These are phyloP conservation scores for Pachypeltis micranthus DNA, from an alignment of 1,140 invertebrate species.

Conservation along the genomic window DNA sequence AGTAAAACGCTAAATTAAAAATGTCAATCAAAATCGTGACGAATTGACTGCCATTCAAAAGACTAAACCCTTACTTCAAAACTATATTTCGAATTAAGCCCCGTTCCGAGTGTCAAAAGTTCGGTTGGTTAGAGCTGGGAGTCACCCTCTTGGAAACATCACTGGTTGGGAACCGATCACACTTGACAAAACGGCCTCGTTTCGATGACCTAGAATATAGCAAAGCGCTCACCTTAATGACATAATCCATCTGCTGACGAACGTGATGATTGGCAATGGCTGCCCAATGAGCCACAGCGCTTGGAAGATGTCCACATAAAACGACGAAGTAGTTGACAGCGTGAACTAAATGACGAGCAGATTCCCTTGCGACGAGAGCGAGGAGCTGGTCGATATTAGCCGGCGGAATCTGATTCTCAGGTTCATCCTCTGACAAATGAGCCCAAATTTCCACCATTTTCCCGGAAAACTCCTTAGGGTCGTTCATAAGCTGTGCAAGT, in stretches of 20 bases:
- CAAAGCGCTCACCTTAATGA: conserved; percentile 20
- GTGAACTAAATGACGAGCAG: conserved; percentile 59
- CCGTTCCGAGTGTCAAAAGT: neutral
- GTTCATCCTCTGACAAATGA: conserved; percentile 57
- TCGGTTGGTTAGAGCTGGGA: neutral
- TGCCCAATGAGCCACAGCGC: conserved; percentile 2
- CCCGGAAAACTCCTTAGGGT: conserved; percentile 58
- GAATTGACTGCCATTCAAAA: too few relatives aligned
- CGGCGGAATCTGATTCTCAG: conserved; percentile 67
- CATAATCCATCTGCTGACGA: conserved; percentile 11
- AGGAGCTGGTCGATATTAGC: conserved; percentile 60
- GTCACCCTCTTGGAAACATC: neutral
- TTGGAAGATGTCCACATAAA: conserved; percentile 8
- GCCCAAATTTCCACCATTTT: conserved; percentile 58
- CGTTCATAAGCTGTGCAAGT: conserved; percentile 49
- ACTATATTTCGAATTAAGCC: neutral
- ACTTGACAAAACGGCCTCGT: neutral
- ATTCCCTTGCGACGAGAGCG: conserved; percentile 57
- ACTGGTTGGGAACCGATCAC: neutral
- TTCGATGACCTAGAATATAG: neutral
- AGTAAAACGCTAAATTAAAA: too few relatives aligned
- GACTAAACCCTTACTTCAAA: too few relatives aligned
- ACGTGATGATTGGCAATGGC: conserved; percentile 13
- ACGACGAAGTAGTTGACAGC: conserved; percentile 47
- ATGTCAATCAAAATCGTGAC: too few relatives aligned